These are phyloP conservation scores for Steinernema carpocapsae DNA, from an alignment of 2,888 invertebrate genomes.

Conservation along the genomic window DNA sequence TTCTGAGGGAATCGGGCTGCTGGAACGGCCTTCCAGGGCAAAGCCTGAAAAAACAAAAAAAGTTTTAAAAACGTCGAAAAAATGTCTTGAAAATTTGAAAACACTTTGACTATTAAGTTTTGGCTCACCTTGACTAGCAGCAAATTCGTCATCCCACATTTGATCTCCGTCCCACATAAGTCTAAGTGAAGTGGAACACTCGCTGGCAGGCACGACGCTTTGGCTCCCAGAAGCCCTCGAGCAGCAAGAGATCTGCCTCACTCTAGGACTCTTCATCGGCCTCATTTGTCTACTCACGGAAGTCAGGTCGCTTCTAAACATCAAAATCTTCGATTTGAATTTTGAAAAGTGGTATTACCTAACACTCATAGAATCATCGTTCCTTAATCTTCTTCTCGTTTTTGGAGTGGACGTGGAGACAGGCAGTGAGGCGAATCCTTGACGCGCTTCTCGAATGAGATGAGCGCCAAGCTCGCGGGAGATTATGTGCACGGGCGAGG, in stretches of 20 bases:
- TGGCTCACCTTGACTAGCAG: constrained; percentile 31
- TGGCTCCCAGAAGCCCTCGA: constrained; percentile 18
- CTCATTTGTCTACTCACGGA: constrained; percentile 36
- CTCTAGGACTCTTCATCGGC: not conserved
- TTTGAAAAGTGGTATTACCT: not conserved
- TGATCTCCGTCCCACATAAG: constrained; percentile 40
- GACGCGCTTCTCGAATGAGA: constrained; percentile 7
- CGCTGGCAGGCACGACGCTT: constrained; percentile 17
- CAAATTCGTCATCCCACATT: constrained; percentile 46
- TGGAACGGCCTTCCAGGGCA: constrained; percentile 14
- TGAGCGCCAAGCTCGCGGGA: constrained; percentile 23
- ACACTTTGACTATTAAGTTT: too few species aligned
- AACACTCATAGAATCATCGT: constrained; percentile 26
- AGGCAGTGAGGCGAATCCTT: constrained; percentile 22
- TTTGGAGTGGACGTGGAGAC: constrained; percentile 9
- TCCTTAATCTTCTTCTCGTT: not conserved
- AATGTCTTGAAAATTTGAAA: too few species aligned
- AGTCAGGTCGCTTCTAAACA: constrained; percentile 36
- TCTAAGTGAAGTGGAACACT: constrained; percentile 24
- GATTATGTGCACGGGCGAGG: constrained; percentile 34
- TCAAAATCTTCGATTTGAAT: constrained; percentile 11
- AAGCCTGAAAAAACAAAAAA: constrained; percentile 5
- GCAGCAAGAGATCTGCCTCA: not conserved
- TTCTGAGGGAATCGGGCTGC: constrained; percentile 42
- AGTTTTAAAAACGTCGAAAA: too few species aligned